Base-by-base conservation (phyloP, 2,113 vertebrate species). In the Istiophorus platypterus region DNA sequence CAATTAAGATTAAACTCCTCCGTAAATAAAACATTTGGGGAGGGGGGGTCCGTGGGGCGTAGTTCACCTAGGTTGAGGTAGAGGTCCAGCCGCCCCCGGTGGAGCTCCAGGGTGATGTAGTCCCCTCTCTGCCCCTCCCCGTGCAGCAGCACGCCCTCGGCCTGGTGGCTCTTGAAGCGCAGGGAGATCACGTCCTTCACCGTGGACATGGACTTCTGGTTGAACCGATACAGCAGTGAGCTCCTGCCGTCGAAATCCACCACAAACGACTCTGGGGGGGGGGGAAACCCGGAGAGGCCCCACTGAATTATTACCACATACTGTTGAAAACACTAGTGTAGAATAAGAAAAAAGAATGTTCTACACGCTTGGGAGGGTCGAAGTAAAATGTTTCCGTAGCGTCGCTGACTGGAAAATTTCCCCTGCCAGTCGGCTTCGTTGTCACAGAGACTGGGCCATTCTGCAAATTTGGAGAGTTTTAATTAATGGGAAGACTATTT, bases 131-230 rank as follows among this genome's bases (percentile, higher is more conserved):
- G 98, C 0, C 98, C 98, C 95, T 99, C 98, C 54, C 98, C 98
- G 2, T 99, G 98, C 85, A 99, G 95, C 45, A 99, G 82, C 20
- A 99, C 98, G 3, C 98, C 98, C 66, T 99, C 97, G 0, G 96
- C 95, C 87, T 97, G 97, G 77, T 97, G 96, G 89, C 98, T 99
- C 90, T 98, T 99, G 92, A 99, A 99, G 85, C 96, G 96, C 84
- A 99, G 94, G 18, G 98, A 99, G 89, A 99, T 96, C 74, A 99
- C 97, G 51, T 99, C 98, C 93, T 99, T 99, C 91, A 98, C 97
- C 0, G 98, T 99, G 41, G 97, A 98, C 97, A 98, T 98, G 76
- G 97, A 95, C 88, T 99, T 99, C 94, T 99, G 98, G 93, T 98
- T 99, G 90, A 99, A 99, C 92, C 98, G 97, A 84, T 99, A 99